A percentile compares a stretch with the other conserved stretches of the same genome.
Conservation (phyloP, 2,113 vertebrate species). For the Ascaphus truei region DNA sequence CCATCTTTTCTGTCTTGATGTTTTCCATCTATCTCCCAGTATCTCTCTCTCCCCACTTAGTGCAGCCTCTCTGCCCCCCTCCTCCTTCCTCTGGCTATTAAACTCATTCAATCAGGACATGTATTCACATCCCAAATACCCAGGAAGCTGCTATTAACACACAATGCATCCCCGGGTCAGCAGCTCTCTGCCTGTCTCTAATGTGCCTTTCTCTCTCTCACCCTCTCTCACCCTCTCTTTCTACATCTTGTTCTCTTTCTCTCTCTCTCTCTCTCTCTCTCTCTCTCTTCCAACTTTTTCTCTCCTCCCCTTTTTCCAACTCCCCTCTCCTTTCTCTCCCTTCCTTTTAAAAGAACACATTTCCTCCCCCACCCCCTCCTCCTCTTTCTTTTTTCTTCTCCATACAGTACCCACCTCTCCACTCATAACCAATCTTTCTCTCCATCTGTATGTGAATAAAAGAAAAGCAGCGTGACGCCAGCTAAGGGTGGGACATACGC, state of each 20-base stretch:
- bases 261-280: background rate
- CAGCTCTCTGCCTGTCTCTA: background rate
- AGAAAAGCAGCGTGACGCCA: too few relatives aligned
- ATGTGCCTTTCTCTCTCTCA: background rate
- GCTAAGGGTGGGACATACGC: too few relatives aligned
- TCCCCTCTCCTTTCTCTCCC: background rate
- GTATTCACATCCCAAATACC: slow-evolving; percentile 14
- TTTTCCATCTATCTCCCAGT: background rate
- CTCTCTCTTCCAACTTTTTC: background rate
- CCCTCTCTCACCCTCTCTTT: background rate
- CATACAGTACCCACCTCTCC: too few relatives aligned
- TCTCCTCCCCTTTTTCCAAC: slow-evolving; percentile 3
- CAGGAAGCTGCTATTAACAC: slow-evolving; percentile 29
- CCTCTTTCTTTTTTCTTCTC: too few relatives aligned
- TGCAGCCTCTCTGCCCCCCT: slow-evolving; percentile 2
- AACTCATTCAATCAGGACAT: slow-evolving; percentile 17
- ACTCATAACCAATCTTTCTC: too few relatives aligned
- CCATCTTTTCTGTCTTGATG: background rate
- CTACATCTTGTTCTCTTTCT: background rate
- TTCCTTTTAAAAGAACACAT: background rate
- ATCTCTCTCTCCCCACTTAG: background rate
- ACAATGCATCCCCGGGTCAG: slow-evolving; percentile 15
- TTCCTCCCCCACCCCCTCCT: too few relatives aligned
- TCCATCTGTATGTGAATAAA: too few relatives aligned
- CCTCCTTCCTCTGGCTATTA: slow-evolving; percentile 3